Evolutionary conservation across 2,113 vertebrate genomes (phyloP), one percentile per base, ranked within the genome.

Genomic region (Alaudala cheleensis): DNA sequence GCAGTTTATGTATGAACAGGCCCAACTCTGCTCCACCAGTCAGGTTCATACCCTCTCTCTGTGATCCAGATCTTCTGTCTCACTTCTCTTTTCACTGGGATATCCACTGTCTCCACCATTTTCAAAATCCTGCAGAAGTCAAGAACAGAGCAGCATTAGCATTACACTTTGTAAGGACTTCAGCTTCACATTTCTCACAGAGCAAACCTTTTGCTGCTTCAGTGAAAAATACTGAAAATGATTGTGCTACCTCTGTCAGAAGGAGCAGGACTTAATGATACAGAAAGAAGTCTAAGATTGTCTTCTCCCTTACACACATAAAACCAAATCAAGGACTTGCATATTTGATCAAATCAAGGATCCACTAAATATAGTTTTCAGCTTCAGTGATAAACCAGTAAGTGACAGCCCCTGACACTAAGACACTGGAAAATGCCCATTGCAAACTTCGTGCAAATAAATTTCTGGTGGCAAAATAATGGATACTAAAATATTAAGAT

Each of bases 51-150:
- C 99, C 88, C 97, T 98, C 23, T 99, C 98, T 28, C 96, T 91
- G n/a, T 98, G 98, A 93, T 99, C 99, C 40, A 97, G 96, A 31
- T 98, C 97, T 57, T 99, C 99, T 18, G 98, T 97, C 31, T 99
- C 99, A 69, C 98, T 98, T 93, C 99, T 98, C 95, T 97, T 98
- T 97, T 99, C 99, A 85, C 99, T 99, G 71, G 99, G 99, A 92
- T 97, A 99, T 20, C 99, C 99, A 16, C 99, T 99, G 97, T 99
- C 99, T 29, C 99, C 98, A n/a, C 99, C 98, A 49, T 98, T 99
- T 86, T 99, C 99, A 29, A 98, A 98, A 49, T 99, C 99, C 99
- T 99, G 78, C 11, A 66, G 33, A 87, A 77, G 45, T 37, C 8
- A 51, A 61, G 62, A 78, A 81, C 12, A 70, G 69, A 83, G 53